Base-by-base conservation (phyloP, 2,888 invertebrate genomes). In the Sesia apiformis region DNA sequence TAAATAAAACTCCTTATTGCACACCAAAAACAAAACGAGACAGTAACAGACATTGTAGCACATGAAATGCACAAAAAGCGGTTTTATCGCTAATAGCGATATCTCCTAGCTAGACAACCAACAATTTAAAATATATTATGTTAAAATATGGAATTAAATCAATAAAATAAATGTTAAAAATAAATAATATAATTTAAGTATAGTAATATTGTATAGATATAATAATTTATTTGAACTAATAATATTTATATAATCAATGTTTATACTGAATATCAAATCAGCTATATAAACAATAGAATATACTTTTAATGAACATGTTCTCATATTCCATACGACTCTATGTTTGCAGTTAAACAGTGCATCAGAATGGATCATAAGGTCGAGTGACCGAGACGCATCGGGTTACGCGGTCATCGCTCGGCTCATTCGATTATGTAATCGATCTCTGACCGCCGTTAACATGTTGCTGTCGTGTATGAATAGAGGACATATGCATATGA, bases 321-420 rank as follows among this genome's bases (percentile, higher is more conserved):
- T 7, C 5, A 42, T 42, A 42, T 42, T 7, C 42, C 5, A 5
- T 42, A 7, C 7, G 5, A 42, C 3, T 6, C 42, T 23, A 23
- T 6, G 5, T 5, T 42, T 42, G 42, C 42, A 7, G 5, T 42
- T 53, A 42, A 58, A 56, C 55, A 43, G 56, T 54, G 51, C 57
- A 53, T 55, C 50, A 53, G 57, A 55, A 55, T 56, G 49, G 58
- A 54, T 54, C 55, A 52, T 51, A 53, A 53, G 56, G 55, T 59
- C 60, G 61, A 60, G 59, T 51, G 55, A 53, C 46, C 50, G 52
- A 53, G 53, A 43, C 6, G 53, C 56, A 60, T 63, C 61, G 58
- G 64, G 65, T 67, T 67, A 69, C 67, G 60, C 66, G 69, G 67
- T 60, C 69, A 67, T 60, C 57, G 66, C 54, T 62, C 67, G 54